These are phyloP conservation scores for Acanthochromis polyacanthus DNA, from an alignment of 2,113 vertebrate species.

Conservation along the genomic window DNA sequence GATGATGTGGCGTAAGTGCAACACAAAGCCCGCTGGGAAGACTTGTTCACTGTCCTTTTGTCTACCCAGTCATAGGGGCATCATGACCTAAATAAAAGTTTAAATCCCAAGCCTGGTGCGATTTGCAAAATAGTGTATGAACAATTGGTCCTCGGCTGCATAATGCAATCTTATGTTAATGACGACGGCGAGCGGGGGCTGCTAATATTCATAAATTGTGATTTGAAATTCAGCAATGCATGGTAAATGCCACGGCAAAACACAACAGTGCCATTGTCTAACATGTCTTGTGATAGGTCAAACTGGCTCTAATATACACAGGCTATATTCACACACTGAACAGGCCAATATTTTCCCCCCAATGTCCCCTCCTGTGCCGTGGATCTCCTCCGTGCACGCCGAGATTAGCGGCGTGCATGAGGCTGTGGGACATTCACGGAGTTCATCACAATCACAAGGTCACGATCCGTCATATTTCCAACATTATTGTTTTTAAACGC, in stretches of 20 bases:
- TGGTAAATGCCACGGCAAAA: conserved; percentile 77
- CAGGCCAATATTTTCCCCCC: conserved; percentile 66
- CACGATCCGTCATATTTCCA: conserved; percentile 49
- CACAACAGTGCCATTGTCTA: conserved; percentile 82
- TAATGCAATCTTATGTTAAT: conserved; percentile 78
- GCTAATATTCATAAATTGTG: conserved; percentile 76
- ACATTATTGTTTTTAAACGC: conserved; percentile 18
- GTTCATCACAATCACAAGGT: conserved; percentile 73
- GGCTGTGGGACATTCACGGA: conserved; percentile 24
- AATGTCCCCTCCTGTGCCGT: conserved; percentile 40
- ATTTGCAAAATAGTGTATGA: conserved; percentile 67
- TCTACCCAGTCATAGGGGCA: conserved; percentile 76
- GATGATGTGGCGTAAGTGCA: conserved; percentile 82
- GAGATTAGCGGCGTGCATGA: conserved; percentile 56
- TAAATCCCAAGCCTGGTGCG: conserved; percentile 66
- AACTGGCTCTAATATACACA: conserved; percentile 76
- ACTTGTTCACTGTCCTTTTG: conserved; percentile 82
- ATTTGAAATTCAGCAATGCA: conserved; percentile 80
- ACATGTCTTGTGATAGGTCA: conserved; percentile 80
- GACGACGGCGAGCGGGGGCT: conserved; percentile 40
- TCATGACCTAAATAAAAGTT: conserved; percentile 83
- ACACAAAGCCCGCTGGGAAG: conserved; percentile 82
- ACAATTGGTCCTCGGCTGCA: conserved; percentile 66
- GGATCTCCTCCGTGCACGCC: conserved; percentile 52
- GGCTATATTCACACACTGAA: conserved; percentile 69